Base-by-base conservation (phyloP, 1,140 invertebrate species). In the Stegodyphus mimosarum region DNA sequence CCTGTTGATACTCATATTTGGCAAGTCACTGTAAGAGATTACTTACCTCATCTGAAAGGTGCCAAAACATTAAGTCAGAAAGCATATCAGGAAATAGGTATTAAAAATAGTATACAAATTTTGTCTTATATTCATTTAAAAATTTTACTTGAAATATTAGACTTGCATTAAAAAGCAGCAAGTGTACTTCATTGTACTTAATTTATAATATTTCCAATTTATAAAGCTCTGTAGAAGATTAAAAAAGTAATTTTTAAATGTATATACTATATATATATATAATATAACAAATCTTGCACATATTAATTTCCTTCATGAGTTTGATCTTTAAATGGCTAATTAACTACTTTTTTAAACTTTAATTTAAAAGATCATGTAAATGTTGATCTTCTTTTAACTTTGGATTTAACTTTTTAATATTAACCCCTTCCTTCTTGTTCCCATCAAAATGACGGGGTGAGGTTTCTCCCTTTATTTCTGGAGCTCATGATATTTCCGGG, bases 1-100 rank as follows among this genome's bases (percentile, higher is more conserved):
- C 98, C 98, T 13, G 95, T 99, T 2, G 98, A 99, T 90, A 99
- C 97, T 0, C 98, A 99, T 90, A 96, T 99, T 18, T 97, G 95
- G 91, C 95, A 99, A 92, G 95, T 99, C 78, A 97, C 96, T 6
- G 91, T 93, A 51, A 90, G 93, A 83, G 92, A 94, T 89, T 99
- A 99, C 89, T 90, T 97, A 78, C 95, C 95, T 1, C 93, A 96
- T 89, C 91, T 98, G 51, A 91, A 92, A 52, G 92, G 93, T 33
- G 92, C 93, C 72, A 98, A 98, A 90, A 94, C 93, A 77, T 92
- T 98, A 0, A 98, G 95, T 2, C 93, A 94, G 69, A 95, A 94
- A 91, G 92, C 96, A 81, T 97, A 98, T 90, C 91, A 93, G 60
- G 94, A 98, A 92, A 96, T 99, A 87, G 95, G 92, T 92, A 88